phyloP scores from a whole-genome alignment of 2,888 invertebrate genomes.

The Lasioglossum malachurum region DNA sequence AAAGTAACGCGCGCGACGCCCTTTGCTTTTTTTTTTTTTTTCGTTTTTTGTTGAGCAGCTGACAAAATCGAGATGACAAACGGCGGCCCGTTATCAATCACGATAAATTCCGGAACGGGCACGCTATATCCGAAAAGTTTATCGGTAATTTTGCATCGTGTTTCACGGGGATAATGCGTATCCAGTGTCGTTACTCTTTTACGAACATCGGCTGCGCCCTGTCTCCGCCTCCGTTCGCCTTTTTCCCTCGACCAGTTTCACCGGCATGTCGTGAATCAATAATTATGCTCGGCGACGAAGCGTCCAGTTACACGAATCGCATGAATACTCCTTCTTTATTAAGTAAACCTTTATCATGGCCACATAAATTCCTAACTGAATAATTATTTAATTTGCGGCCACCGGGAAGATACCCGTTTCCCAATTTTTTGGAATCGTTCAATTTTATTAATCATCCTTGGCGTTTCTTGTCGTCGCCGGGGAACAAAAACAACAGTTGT shows the following conservation, averaged over 20 bases:
- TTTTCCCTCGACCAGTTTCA: slow-evolving; percentile 51
- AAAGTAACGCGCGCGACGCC: slow-evolving; percentile 33
- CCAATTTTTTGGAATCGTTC: not conserved
- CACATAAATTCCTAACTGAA: not conserved
- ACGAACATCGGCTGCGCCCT: slow-evolving; percentile 32
- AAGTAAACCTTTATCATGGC: too few species aligned
- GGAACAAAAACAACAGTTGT: not conserved
- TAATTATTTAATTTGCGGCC: not conserved
- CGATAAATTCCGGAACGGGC: slow-evolving; percentile 56
- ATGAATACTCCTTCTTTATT: not conserved
- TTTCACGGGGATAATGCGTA: slow-evolving; percentile 53
- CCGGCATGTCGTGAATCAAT: slow-evolving; percentile 71
- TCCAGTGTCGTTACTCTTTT: slow-evolving; percentile 38
- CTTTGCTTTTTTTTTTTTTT: not conserved
- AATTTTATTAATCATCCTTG: not conserved
- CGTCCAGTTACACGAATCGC: not conserved
- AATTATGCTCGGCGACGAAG: slow-evolving; percentile 53
- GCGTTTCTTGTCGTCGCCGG: not conserved
- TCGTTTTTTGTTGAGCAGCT: slow-evolving; percentile 14
- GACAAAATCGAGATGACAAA: slow-evolving; percentile 57
- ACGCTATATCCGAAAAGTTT: slow-evolving; percentile 56
- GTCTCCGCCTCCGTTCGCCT: slow-evolving; percentile 15
- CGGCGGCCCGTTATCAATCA: slow-evolving; percentile 59
- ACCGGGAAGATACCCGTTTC: not conserved
- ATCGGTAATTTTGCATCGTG: slow-evolving; percentile 60